These are phyloP conservation scores for Mesitornis unicolor DNA, from an alignment of 2,113 vertebrate species.

Conservation along the genomic window DNA sequence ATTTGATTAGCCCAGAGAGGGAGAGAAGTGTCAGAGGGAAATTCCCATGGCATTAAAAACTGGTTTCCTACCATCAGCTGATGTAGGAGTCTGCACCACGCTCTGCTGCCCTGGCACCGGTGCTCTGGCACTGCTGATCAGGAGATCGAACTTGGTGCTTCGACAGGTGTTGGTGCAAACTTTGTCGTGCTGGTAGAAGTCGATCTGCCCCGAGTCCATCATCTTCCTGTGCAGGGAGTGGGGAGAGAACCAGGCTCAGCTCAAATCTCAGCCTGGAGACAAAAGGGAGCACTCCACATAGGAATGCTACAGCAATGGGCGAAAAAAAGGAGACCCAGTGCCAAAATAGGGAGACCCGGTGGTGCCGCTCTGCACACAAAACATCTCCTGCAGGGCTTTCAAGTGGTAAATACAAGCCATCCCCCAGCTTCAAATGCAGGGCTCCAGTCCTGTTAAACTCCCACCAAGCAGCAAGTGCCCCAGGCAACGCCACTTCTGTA, in stretches of 20 bases:
- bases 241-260: conserved; percentile 21
- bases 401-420: not conserved
- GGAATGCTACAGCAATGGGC: not conserved
- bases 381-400: not conserved
- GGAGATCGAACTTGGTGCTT: conserved; percentile 93
- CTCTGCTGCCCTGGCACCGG: conserved; percentile 84
- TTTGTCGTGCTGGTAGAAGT: conserved; percentile 93
- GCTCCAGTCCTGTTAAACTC: not conserved
- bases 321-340: not conserved
- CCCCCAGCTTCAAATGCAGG: not conserved
- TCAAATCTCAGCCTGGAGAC: not conserved
- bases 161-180: conserved; percentile 95
- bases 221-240: conserved; percentile 83
- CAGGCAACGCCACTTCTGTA: not conserved
- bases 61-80: conserved; percentile 83
- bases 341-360: not conserved
- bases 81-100: conserved; percentile 78
- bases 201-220: conserved; percentile 96
- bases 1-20: not conserved
- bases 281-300: not conserved
- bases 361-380: not conserved
- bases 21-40: not conserved
- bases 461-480: not conserved
- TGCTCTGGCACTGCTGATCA: conserved; percentile 86
- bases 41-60: not conserved